phyloP scores from a whole-genome alignment of 2,888 invertebrate species.

The Tenthredo livida region DNA sequence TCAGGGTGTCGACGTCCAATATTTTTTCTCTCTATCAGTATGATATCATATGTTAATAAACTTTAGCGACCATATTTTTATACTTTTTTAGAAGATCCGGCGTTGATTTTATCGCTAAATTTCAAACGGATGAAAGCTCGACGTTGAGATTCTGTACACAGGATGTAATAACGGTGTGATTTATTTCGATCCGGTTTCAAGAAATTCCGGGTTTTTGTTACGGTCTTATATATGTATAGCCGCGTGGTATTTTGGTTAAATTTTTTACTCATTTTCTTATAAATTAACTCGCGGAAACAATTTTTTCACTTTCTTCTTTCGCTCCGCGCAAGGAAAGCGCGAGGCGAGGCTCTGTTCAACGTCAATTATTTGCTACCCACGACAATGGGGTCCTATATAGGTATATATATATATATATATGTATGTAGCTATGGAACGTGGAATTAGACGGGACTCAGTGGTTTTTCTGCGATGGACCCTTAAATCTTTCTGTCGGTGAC shows the following conservation, averaged over 20 bases:
- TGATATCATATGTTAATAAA: background rate
- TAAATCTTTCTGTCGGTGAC: constrained; percentile 49
- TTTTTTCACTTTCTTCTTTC: background rate
- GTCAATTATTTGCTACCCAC: constrained; percentile 23
- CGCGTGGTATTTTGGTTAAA: background rate
- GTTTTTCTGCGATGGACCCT: constrained; percentile 20
- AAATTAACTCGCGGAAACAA: background rate
- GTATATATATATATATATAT: too few species aligned
- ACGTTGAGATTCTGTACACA: background rate
- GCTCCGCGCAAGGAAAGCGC: background rate
- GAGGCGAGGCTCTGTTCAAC: constrained; percentile 19
- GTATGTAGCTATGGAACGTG: background rate
- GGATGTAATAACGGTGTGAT: background rate
- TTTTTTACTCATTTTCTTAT: background rate
- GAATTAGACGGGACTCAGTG: constrained; percentile 17
- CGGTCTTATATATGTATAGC: background rate
- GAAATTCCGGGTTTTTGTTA: background rate
- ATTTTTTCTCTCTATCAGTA: background rate
- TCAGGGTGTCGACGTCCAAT: background rate
- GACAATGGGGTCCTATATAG: background rate
- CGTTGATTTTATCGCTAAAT: background rate
- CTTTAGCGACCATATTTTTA: background rate
- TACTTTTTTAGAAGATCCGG: background rate
- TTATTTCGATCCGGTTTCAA: background rate
- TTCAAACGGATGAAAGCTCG: background rate